phyloP scores from a whole-genome alignment of 2,113 vertebrate genomes.

The Micromys minutus region DNA sequence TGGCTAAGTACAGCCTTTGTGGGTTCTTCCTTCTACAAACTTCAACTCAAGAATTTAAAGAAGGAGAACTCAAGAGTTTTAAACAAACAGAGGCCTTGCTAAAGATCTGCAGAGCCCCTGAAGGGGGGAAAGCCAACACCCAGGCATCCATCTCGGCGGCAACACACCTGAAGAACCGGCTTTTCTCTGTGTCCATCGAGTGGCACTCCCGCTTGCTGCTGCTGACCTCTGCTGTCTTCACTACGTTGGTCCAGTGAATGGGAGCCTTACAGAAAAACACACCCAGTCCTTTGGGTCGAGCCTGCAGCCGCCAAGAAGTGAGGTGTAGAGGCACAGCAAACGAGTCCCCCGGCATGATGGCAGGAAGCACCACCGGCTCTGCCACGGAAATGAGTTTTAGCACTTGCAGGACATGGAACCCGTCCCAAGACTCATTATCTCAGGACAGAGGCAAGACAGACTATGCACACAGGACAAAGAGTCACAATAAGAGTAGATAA shows the following conservation, averaged over 20 bases:
- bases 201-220: conserved; percentile 97
- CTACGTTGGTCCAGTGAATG: conserved; percentile 97
- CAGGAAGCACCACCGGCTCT: conserved; percentile 97
- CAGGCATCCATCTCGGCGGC: fast-evolving
- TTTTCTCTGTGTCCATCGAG: conserved; percentile 93
- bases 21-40: not conserved
- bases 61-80: not conserved
- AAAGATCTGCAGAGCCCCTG: not conserved
- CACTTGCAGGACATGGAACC: not conserved
- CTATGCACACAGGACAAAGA: not conserved
- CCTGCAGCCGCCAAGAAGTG: conserved; percentile 97
- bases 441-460: not conserved
- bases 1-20: no score
- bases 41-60: not conserved
- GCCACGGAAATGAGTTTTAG: conserved; percentile 63
- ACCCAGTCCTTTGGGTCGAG: conserved; percentile 94
- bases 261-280: conserved; percentile 97
- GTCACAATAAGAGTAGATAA: fast-evolving
- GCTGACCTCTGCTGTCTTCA: conserved; percentile 91
- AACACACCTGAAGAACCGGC: conserved; percentile 93
- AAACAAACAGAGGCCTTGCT: not conserved
- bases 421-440: not conserved
- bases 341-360: conserved; percentile 93
- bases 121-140: not conserved
- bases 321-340: conserved; percentile 95